These are phyloP conservation scores for Platysternon megacephalum DNA, from an alignment of 2,113 vertebrate genomes.

Conservation along the genomic window DNA sequence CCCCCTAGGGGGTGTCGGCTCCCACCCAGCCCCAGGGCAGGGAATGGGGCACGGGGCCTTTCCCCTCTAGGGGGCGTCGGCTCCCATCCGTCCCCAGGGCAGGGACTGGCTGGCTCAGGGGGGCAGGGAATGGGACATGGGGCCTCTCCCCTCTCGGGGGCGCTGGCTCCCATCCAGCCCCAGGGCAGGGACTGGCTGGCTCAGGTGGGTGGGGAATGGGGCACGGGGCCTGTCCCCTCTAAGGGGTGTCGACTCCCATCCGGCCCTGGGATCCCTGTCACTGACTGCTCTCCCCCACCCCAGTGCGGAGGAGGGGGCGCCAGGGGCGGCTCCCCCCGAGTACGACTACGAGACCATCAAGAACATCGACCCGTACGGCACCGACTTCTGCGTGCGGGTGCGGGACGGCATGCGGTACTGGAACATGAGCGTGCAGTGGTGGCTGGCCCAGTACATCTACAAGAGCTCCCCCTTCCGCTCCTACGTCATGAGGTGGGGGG, in stretches of 20 bases:
- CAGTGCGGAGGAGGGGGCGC: slow-evolving; percentile 72
- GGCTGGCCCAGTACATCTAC: slow-evolving; percentile 92
- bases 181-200: background rate
- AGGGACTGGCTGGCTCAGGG: too few species aligned
- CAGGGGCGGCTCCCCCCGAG: slow-evolving; percentile 53
- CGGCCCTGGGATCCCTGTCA: background rate
- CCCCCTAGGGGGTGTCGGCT: too few species aligned
- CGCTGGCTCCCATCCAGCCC: slow-evolving; percentile 44
- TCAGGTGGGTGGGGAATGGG: background rate
- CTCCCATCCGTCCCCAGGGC: background rate
- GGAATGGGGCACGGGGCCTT: background rate
- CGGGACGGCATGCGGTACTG: slow-evolving; percentile 93
- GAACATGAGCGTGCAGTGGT: slow-evolving; percentile 97
- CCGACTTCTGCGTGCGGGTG: slow-evolving; percentile 92
- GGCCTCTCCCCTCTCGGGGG: slow-evolving; percentile 20
- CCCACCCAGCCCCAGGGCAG: background rate
- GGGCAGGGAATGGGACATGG: slow-evolving; percentile 24
- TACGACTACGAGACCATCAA: slow-evolving; percentile 92
- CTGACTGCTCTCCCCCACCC: background rate
- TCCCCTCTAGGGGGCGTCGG: too few species aligned
- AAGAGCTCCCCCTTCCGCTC: slow-evolving; percentile 83
- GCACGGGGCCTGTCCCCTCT: background rate
- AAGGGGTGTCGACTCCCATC: too few species aligned
- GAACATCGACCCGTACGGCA: slow-evolving; percentile 91
- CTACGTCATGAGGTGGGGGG: slow-evolving; percentile 84